Evolutionary conservation across 64 coral and sea anemone genomes (phyloP).

Genomic region (Porites lutea): DNA sequence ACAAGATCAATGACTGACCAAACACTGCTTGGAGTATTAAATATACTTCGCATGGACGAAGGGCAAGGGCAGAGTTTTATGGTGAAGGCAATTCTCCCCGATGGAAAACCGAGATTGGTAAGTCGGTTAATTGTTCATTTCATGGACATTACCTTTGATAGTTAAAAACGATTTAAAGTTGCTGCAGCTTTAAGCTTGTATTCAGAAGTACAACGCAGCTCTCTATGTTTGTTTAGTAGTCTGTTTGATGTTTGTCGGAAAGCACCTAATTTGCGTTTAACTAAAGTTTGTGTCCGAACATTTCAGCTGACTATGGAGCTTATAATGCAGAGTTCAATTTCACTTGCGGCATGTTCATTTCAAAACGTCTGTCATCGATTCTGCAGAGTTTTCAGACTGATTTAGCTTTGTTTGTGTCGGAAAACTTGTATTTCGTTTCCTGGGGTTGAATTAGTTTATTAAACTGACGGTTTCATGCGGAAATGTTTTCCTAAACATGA

Average conservation of each 20-base stretch:
- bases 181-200: not conserved
- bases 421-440: not conserved
- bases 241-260: not conserved
- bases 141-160: not conserved
- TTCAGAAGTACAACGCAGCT: not conserved
- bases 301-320: not conserved
- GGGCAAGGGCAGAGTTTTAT: slow-evolving; percentile 82
- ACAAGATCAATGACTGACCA: slow-evolving; percentile 92
- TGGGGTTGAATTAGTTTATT: slow-evolving; percentile 22
- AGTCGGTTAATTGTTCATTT: slow-evolving; percentile 16
- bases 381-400: not conserved
- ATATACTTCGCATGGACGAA: slow-evolving; percentile 95
- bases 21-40: slow-evolving; percentile 92
- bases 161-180: not conserved
- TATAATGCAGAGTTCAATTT: not conserved
- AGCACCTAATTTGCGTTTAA: slow-evolving; percentile 21
- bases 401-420: not conserved
- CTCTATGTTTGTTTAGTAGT: not conserved
- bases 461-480: not conserved
- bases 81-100: slow-evolving; percentile 84
- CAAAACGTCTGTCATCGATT: slow-evolving; percentile 33
- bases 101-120: slow-evolving; percentile 87
- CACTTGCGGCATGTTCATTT: not conserved
- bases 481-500: slow-evolving; percentile 42
- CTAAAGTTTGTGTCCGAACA: not conserved